These are phyloP conservation scores for Epizoanthus rinbou DNA, from an alignment of 92 coral and sea anemone species.

Conservation along the genomic window DNA sequence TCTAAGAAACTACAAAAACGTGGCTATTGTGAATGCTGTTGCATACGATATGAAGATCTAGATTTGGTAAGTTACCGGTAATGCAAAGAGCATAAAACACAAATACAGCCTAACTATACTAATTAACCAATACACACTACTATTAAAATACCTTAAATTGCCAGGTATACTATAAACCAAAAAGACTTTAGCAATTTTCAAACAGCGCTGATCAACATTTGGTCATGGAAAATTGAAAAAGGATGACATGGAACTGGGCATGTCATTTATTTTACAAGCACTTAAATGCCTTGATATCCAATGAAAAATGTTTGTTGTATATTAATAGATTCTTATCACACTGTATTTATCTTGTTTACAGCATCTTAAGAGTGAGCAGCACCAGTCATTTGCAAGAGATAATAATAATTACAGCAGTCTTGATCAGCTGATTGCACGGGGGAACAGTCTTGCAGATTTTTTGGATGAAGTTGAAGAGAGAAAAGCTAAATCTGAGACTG, in stretches of 20 bases:
- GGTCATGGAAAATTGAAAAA: no score
- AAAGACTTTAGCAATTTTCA: no score
- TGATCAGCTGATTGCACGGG: constrained; percentile 80
- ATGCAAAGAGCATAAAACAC: no score
- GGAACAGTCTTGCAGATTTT: constrained; percentile 79
- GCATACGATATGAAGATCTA: constrained; percentile 80
- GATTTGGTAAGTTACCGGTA: constrained; percentile 72
- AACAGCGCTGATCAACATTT: neutral
- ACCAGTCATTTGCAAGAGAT: constrained; percentile 83
- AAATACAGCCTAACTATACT: neutral
- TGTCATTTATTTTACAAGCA: no score
- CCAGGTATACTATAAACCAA: no score
- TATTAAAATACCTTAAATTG: no score
- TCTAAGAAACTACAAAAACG: constrained; percentile 60
- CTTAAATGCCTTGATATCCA: no score
- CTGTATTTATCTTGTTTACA: neutral
- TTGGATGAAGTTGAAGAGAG: constrained; percentile 59
- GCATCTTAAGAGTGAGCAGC: constrained; percentile 92
- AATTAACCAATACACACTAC: neutral
- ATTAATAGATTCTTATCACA: no score
- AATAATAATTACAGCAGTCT: constrained; percentile 79
- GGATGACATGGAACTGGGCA: no score
- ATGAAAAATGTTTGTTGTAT: no score
- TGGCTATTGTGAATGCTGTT: constrained; percentile 98
- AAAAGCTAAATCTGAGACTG: constrained; percentile 28